Evolutionary conservation across 2,113 vertebrate genomes (phyloP).

Genomic region (Ailurus styani): DNA sequence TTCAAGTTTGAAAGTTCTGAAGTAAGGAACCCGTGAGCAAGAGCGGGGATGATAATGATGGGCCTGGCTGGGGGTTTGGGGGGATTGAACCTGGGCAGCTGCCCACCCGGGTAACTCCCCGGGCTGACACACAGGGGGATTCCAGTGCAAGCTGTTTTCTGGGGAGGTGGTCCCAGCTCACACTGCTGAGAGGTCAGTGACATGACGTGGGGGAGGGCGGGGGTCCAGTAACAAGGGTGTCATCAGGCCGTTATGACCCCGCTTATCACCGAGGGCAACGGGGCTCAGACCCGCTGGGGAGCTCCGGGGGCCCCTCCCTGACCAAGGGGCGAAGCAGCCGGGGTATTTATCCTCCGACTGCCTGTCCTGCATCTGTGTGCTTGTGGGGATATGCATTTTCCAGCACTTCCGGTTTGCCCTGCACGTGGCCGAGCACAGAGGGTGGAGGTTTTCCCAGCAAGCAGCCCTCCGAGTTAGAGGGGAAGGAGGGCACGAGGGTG

Average conservation of each 20-base stretch:
- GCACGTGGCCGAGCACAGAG: neutral
- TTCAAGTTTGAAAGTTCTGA: slow-evolving; percentile 72
- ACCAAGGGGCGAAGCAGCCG: fast-evolving
- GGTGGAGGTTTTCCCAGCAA: neutral
- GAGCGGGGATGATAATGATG: fast-evolving
- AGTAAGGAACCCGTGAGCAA: slow-evolving; percentile 59
- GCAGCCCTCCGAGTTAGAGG: neutral
- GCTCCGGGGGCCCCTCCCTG: neutral
- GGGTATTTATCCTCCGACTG: neutral
- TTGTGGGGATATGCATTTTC: neutral
- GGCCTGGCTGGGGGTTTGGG: fast-evolving
- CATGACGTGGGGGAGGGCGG: neutral
- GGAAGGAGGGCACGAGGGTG: neutral
- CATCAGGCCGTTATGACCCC: neutral
- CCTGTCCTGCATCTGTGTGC: fast-evolving
- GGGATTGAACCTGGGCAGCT: neutral
- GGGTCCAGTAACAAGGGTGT: neutral
- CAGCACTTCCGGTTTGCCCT: neutral
- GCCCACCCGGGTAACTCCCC: fast-evolving
- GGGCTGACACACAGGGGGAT: fast-evolving
- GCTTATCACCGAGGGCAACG: neutral
- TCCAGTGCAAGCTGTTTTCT: neutral
- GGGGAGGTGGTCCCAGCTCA: neutral
- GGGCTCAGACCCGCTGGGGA: neutral
- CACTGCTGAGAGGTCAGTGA: too few species aligned